Percentiles rank a stretch among this genome's conserved stretches.
phyloP scores from a whole-genome alignment of 1,140 invertebrate genomes.

The Bombus soroeensis region DNA sequence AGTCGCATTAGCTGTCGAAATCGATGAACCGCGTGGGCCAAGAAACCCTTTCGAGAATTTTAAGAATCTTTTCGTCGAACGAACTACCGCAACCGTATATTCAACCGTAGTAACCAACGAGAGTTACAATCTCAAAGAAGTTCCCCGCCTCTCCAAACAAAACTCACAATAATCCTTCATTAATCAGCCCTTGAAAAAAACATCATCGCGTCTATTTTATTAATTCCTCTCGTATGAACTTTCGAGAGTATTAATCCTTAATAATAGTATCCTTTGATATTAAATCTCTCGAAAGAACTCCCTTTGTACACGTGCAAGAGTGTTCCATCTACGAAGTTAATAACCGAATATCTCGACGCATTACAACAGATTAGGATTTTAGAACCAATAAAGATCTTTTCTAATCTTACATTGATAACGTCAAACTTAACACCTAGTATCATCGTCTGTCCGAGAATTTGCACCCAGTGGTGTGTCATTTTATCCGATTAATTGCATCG shows the following conservation, averaged over 20 bases:
- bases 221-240: neutral
- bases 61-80: neutral
- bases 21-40: slow-evolving; percentile 16
- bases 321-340: neutral
- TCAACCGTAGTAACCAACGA: neutral
- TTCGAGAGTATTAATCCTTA: neutral
- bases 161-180: slow-evolving; percentile 8
- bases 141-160: too few relatives aligned
- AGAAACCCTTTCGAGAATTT: slow-evolving; percentile 20
- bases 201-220: neutral
- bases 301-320: neutral
- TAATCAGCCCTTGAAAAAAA: neutral
- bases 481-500: slow-evolving; percentile 35
- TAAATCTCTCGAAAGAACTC: neutral
- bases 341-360: neutral
- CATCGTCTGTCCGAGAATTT: neutral
- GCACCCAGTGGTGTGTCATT: neutral
- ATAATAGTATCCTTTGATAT: neutral
- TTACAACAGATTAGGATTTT: neutral
- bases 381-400: neutral
- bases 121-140: neutral
- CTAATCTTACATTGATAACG: neutral
- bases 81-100: neutral
- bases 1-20: slow-evolving; percentile 25
- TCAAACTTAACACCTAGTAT: neutral